A percentile compares a stretch with the other conserved stretches of the same genome.
Conservation (phyloP, 2,113 vertebrate species). For the Willisornis vidua region DNA sequence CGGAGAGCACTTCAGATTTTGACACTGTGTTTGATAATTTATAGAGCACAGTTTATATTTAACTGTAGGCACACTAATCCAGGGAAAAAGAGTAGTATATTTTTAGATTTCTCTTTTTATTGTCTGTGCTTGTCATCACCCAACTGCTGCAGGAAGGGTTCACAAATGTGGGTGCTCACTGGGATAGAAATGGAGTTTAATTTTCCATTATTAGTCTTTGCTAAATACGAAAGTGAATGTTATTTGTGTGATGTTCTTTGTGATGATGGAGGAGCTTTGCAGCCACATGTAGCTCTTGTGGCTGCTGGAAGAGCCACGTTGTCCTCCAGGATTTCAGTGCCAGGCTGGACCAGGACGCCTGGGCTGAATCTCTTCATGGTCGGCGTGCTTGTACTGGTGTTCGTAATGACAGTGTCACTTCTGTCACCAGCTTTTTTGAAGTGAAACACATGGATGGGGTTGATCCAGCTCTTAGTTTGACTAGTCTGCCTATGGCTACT, state of each 20-base stretch:
- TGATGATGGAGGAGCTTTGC: neutral
- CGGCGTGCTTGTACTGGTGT: neutral
- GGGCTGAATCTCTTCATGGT: neutral
- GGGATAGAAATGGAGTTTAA: constrained; percentile 9
- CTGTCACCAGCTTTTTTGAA: neutral
- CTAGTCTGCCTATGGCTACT: neutral
- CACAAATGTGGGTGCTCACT: neutral
- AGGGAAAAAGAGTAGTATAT: constrained; percentile 50
- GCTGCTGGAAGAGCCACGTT: neutral
- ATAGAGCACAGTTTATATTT: constrained; percentile 69
- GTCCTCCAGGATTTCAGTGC: neutral
- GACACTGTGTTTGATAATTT: constrained; percentile 67
- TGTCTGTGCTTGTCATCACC: constrained; percentile 44
- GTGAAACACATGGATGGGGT: neutral
- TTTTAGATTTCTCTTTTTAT: constrained; percentile 61
- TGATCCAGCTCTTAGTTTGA: neutral
- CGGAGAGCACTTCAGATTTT: constrained; percentile 55
- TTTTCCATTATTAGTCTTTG: neutral
- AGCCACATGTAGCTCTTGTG: rapidly evolving
- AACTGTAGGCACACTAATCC: constrained; percentile 62
- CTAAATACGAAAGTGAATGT: neutral
- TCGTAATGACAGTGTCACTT: neutral
- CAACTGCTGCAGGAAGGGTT: neutral
- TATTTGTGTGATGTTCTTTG: neutral
- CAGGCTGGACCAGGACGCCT: neutral